A percentile compares a stretch with the other conserved stretches of the same genome.
phyloP scores from a whole-genome alignment of 1,140 invertebrate species.

The Cyphomyrmex costatus region DNA sequence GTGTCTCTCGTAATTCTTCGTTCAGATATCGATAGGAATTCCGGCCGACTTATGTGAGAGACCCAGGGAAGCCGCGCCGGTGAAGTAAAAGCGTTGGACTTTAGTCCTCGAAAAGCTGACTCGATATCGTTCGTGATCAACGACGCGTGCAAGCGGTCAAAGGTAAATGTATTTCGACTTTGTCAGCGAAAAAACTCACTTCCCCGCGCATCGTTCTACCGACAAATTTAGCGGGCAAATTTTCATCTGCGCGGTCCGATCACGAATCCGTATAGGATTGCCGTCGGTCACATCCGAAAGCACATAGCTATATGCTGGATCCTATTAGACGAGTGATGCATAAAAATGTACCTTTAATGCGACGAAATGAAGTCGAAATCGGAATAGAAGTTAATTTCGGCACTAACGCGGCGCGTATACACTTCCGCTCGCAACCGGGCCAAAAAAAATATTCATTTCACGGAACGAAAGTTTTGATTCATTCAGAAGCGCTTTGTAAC shows the following conservation, averaged over 20 bases:
- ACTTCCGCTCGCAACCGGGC: neutral
- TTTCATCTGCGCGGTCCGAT: constrained; percentile 46
- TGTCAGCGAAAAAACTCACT: constrained; percentile 68
- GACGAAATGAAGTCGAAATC: neutral
- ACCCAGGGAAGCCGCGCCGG: constrained; percentile 25
- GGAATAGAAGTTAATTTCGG: constrained; percentile 14
- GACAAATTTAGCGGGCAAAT: constrained; percentile 50
- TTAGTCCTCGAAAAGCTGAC: constrained; percentile 64
- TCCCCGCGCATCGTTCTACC: neutral
- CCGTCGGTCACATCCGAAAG: constrained; percentile 35
- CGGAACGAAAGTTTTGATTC: constrained; percentile 53
- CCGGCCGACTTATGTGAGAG: constrained; percentile 49
- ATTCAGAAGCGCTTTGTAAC: constrained; percentile 32
- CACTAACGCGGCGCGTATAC: neutral
- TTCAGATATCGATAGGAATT: constrained; percentile 45
- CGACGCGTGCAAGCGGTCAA: constrained; percentile 52
- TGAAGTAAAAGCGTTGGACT: constrained; percentile 36
- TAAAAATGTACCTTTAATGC: neutral
- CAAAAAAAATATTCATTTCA: constrained; percentile 30
- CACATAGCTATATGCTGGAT: neutral
- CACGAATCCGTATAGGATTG: constrained; percentile 41
- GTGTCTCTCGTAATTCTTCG: constrained; percentile 42
- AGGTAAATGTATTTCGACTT: constrained; percentile 67
- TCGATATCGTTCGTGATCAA: constrained; percentile 57
- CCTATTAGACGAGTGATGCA: constrained; percentile 18